Conservation (phyloP, 2,797 vertebrate genomes). For the Pogonophryne albipinna region DNA sequence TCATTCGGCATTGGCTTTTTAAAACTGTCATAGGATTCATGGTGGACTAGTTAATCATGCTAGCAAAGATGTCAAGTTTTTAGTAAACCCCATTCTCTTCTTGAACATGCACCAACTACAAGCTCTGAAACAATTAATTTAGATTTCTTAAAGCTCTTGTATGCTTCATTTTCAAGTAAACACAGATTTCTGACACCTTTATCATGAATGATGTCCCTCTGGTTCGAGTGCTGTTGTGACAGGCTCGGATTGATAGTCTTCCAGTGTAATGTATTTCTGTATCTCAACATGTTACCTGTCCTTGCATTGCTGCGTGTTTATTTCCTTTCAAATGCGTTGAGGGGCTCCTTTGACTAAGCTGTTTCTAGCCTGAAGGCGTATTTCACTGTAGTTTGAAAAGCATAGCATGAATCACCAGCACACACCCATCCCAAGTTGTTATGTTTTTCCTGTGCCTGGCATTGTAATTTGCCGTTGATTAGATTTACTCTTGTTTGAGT, state of each 20-base stretch:
- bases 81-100: slow-evolving; percentile 12
- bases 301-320: slow-evolving; percentile 41
- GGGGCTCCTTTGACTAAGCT: slow-evolving; percentile 66
- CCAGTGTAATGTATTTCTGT: slow-evolving; percentile 36
- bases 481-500: slow-evolving; percentile 83
- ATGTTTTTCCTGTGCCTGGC: slow-evolving; percentile 74
- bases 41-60: not conserved
- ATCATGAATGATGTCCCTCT: slow-evolving; percentile 21
- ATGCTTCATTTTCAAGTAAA: slow-evolving; percentile 7
- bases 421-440: slow-evolving; percentile 66
- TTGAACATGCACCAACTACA: slow-evolving; percentile 17
- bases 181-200: slow-evolving; percentile 15
- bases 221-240: slow-evolving; percentile 50
- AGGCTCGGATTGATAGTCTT: slow-evolving; percentile 43
- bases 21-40: not conserved
- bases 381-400: slow-evolving; percentile 70
- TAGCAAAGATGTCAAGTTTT: slow-evolving; percentile 29
- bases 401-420: slow-evolving; percentile 67
- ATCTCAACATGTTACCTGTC: slow-evolving; percentile 59
- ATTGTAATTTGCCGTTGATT: slow-evolving; percentile 80
- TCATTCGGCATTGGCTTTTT: not conserved
- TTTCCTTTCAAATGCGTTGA: slow-evolving; percentile 58
- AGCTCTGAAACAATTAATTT: slow-evolving; percentile 28
- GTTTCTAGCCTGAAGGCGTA: slow-evolving; percentile 62
- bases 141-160: slow-evolving; percentile 1